Base-by-base conservation (phyloP, 1,140 invertebrate species). In the Bombus pyrosoma region DNA sequence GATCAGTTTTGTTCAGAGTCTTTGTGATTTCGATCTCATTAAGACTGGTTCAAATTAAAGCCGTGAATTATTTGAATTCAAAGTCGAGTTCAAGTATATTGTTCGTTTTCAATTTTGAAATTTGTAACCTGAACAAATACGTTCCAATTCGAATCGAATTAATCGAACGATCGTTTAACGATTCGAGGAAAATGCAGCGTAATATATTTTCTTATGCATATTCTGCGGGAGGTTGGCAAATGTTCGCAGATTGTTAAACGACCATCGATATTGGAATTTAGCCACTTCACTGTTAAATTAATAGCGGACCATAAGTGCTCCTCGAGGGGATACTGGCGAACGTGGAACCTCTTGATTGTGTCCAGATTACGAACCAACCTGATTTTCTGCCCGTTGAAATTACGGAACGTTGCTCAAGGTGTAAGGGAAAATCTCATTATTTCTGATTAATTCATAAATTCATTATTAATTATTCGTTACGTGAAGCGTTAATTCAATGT, bases 241-340 rank as follows among this genome's bases (percentile, higher is more conserved):
- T 92, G 90, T 87, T 89, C 72, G 39, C 68, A 84, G 84, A 92
- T 90, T 88, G 18, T 94, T 92, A 92, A 77, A 86, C 73, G 25
- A 80, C 77, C 74, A 32, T 43, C 84, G 91, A 90, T 93, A 93
- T 94, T 92, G 93, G 93, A 93, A 93, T 91, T 83, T 89, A 86
- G 84, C 84, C 83, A 64, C 80, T 82, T 82, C 66, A 82, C 83
- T 90, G 92, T 92, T 92, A 91, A 93, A 92, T 92, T 92, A 93
- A 93, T 92, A 76, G 69, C 59, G 41, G 83, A 37, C 75, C 82
- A 81, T 53, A 81, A 84, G 76, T 66, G 80, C 64, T 75, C 68
- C 25, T 32, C 22, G 6, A 12, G 12, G 73, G 32, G 34, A 77
- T 28, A n/a, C 34, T 53, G 25, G 53, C 6, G 37, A 75, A n/a